Conservation (phyloP, 2,797 vertebrate genomes). For the Pristis pectinata region DNA sequence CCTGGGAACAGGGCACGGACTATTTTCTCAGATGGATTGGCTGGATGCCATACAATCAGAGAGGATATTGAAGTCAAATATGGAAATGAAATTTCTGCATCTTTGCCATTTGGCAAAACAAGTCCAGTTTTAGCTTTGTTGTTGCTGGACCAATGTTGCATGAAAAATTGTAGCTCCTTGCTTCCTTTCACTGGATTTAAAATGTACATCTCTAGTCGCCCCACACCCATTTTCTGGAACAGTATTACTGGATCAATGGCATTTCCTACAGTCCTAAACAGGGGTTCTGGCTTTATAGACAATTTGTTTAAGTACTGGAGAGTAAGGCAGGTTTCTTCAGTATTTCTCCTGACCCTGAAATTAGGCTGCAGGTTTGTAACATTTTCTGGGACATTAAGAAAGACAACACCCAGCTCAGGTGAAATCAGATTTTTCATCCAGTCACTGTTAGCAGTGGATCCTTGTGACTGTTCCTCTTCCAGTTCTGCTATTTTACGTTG, state of each 20-base stretch:
- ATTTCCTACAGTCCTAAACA: conserved; percentile 77
- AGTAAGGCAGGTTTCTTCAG: conserved; percentile 81
- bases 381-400: conserved; percentile 87
- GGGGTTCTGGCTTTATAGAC: conserved; percentile 80
- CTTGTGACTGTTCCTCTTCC: conserved; percentile 92
- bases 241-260: conserved; percentile 82
- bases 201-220: conserved; percentile 94
- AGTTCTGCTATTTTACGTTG: conserved; percentile 84
- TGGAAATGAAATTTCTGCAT: conserved; percentile 82
- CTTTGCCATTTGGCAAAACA: conserved; percentile 77
- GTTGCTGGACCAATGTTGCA: conserved; percentile 90
- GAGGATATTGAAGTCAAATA: conserved; percentile 87
- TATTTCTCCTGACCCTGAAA: conserved; percentile 71
- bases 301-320: conserved; percentile 84
- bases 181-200: conserved; percentile 87
- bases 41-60: conserved; percentile 93
- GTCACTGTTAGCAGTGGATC: conserved; percentile 86
- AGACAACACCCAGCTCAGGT: conserved; percentile 88
- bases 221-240: conserved; percentile 98
- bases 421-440: conserved; percentile 98
- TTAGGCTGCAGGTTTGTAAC: conserved; percentile 73
- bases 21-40: conserved; percentile 88
- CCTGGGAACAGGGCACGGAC: conserved; percentile 90
- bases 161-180: conserved; percentile 90
- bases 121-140: conserved; percentile 79